Percentiles rank a stretch among this genome's conserved stretches.
phyloP scores from a whole-genome alignment of 2,113 vertebrate genomes.

The Martes martes region DNA sequence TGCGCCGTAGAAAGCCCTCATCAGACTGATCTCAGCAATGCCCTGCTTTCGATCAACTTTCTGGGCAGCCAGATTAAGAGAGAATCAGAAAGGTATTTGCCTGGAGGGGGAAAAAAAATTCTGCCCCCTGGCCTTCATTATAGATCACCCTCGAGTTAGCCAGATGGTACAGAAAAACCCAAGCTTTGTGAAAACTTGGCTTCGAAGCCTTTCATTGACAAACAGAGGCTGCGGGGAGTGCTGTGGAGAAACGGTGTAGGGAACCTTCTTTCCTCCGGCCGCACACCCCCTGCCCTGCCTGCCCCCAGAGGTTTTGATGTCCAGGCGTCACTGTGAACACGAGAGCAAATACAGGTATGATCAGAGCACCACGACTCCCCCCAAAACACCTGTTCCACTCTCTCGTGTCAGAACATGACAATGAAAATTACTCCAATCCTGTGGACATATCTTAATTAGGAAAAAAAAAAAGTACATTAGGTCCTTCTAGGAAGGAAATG shows the following conservation, averaged over 20 bases:
- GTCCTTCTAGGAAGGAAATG: background rate
- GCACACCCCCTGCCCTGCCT: rapidly evolving
- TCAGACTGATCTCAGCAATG: background rate
- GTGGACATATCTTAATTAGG: background rate
- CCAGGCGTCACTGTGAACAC: background rate
- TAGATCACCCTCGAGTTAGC: background rate
- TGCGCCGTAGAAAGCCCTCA: rapidly evolving
- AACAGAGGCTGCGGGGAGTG: background rate
- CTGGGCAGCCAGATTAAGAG: conserved; percentile 22
- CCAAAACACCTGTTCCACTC: too few relatives aligned
- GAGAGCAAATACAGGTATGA: background rate
- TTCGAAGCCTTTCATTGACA: background rate
- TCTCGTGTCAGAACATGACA: background rate
- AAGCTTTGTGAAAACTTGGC: background rate
- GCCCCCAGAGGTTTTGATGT: rapidly evolving
- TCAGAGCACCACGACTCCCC: background rate
- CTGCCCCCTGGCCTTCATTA: conserved; percentile 10
- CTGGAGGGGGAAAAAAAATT: background rate
- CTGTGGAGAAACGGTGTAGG: rapidly evolving
- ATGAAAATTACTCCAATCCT: background rate
- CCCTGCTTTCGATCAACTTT: conserved; percentile 50
- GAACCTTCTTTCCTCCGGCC: rapidly evolving
- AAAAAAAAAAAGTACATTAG: background rate
- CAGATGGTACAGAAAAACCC: background rate
- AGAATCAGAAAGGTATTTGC: conserved; percentile 23